These are phyloP conservation scores for Glossophaga mutica DNA, from an alignment of 2,797 vertebrate species.

Conservation along the genomic window DNA sequence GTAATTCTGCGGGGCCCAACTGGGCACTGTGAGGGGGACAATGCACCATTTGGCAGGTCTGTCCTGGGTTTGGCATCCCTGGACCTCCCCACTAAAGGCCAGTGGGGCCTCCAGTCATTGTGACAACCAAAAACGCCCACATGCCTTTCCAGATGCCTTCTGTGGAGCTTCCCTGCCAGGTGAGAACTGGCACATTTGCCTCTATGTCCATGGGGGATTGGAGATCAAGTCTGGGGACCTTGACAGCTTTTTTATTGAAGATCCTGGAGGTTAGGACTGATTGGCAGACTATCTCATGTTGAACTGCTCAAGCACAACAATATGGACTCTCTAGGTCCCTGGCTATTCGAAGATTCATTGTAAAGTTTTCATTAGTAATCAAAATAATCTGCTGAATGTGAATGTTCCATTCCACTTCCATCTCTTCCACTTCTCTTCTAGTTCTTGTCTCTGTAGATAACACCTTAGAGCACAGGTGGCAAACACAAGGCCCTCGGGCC, in stretches of 20 bases:
- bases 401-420: not conserved
- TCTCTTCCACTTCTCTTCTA: not conserved
- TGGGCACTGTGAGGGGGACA: not conserved
- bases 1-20: accelerated
- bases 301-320: not conserved
- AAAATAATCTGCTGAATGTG: not conserved
- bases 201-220: not conserved
- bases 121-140: not conserved
- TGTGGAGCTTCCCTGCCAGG: not conserved
- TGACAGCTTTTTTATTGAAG: not conserved
- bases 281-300: not conserved
- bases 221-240: not conserved
- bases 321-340: not conserved
- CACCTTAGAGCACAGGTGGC: no score
- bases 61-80: not conserved
- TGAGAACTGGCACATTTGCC: not conserved
- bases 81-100: not conserved
- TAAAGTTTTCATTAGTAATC: not conserved
- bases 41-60: not conserved
- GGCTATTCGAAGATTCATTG: not conserved
- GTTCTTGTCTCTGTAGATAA: not conserved
- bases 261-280: not conserved
- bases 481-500: no score
- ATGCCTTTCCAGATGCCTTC: not conserved
- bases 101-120: not conserved